Percentiles rank a stretch among this genome's conserved stretches.
phyloP scores from a whole-genome alignment of 1,140 invertebrate genomes.

The Daktulosphaira vitifoliae region DNA sequence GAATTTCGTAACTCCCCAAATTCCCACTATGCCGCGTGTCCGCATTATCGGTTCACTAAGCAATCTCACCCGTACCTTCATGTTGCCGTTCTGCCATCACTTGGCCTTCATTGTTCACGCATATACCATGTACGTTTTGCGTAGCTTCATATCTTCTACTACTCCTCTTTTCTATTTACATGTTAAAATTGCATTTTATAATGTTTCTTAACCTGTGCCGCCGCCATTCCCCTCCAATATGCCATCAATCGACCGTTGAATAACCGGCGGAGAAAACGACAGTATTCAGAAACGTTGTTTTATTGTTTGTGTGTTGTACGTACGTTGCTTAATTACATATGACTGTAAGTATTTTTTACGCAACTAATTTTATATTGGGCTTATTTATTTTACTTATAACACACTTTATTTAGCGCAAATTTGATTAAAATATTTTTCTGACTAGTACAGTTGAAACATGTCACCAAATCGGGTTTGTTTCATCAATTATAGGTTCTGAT shows the following conservation, averaged over 20 bases:
- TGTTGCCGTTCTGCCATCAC: not conserved
- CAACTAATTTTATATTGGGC: too few species aligned
- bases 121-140: not conserved
- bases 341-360: not conserved
- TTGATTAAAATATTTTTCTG: too few species aligned
- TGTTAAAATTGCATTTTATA: not conserved
- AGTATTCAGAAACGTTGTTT: not conserved
- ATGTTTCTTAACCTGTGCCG: not conserved
- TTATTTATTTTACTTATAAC: not conserved
- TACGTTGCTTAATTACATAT: not conserved
- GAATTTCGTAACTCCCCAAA: not conserved
- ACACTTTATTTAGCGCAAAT: not conserved
- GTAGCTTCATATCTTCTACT: not conserved
- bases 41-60: not conserved
- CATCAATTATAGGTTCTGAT: too few species aligned
- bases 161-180: not conserved
- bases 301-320: not conserved
- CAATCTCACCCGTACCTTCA: not conserved
- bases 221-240: not conserved
- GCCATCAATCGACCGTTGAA: not conserved
- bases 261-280: not conserved
- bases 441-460: too few species aligned
- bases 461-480: too few species aligned
- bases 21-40: conserved; percentile 11
- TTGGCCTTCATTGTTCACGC: not conserved